Evolutionary conservation across 2,888 invertebrate genomes (phyloP).

Genomic region (Eupithecia subumbrata): DNA sequence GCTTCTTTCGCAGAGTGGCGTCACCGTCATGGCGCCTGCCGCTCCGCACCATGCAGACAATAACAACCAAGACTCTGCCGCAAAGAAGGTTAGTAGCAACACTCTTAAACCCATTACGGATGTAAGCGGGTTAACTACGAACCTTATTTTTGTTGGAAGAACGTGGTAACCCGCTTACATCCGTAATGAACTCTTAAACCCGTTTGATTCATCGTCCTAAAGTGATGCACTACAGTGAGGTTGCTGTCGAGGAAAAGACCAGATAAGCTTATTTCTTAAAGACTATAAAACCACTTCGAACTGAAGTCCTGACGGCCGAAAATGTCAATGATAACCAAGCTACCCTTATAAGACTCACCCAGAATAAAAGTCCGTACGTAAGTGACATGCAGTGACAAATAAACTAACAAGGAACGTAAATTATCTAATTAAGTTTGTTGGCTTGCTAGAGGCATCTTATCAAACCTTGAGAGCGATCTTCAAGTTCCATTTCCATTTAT

Average conservation of each 20-base stretch:
- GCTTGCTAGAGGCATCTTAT: conserved; percentile 5
- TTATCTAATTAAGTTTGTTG: not conserved
- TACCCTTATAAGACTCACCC: too few species aligned
- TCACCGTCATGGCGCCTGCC: conserved; percentile 96
- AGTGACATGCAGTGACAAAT: not conserved
- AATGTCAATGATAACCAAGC: too few species aligned
- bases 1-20: conserved; percentile 97
- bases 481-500: conserved; percentile 14
- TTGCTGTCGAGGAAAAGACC: not conserved
- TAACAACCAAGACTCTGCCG: conserved; percentile 95
- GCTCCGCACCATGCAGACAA: conserved; percentile 95
- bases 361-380: not conserved
- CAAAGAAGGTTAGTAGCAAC: conserved; percentile 92
- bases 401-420: not conserved
- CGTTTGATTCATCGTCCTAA: not conserved
- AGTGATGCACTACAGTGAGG: not conserved
- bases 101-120: not conserved
- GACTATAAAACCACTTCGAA: not conserved
- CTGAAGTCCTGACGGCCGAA: too few species aligned
- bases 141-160: too few species aligned
- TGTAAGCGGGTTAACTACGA: too few species aligned
- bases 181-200: not conserved
- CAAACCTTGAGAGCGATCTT: not conserved
- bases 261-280: not conserved
- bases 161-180: too few species aligned